A percentile compares a stretch with the other conserved stretches of the same genome.
Conservation (phyloP, 2,113 vertebrate genomes). For the Herpailurus yagouaroundi region DNA sequence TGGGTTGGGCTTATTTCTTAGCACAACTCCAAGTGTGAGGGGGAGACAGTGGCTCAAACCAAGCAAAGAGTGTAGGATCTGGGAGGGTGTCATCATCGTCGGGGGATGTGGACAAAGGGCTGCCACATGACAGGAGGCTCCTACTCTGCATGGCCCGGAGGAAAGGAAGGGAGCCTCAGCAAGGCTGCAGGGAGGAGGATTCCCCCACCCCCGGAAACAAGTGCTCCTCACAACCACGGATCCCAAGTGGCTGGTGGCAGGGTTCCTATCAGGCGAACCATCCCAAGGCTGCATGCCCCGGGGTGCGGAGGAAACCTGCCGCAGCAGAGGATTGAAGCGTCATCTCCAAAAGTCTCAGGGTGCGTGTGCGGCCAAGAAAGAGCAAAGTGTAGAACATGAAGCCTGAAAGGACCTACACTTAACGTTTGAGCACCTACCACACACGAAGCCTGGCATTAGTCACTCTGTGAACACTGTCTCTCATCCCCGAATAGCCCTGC, state of each 20-base stretch:
- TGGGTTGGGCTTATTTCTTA: background rate
- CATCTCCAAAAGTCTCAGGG: background rate
- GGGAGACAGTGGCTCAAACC: background rate
- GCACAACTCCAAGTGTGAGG: too few relatives aligned
- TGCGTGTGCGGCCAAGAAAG: background rate
- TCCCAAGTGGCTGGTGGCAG: background rate
- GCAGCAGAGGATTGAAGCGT: too few relatives aligned
- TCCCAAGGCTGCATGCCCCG: too few relatives aligned
- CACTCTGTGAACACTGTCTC: rapidly evolving
- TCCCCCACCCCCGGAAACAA: background rate
- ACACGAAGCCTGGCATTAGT: rapidly evolving
- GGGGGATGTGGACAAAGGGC: background rate
- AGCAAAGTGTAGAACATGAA: background rate
- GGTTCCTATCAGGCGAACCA: too few relatives aligned
- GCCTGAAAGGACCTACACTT: background rate
- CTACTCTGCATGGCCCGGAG: background rate
- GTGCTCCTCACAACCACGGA: background rate
- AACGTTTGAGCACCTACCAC: background rate
- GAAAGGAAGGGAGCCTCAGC: rapidly evolving
- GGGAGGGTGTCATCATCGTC: background rate
- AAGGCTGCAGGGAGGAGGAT: background rate
- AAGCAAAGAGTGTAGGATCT: background rate
- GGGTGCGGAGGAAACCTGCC: rapidly evolving
- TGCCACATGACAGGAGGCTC: background rate
- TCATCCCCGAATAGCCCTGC: background rate